Evolutionary conservation across 2,797 vertebrate species (phyloP), one percentile per base, ranked within the genome.

Genomic region (Distichodus sexfasciatus): DNA sequence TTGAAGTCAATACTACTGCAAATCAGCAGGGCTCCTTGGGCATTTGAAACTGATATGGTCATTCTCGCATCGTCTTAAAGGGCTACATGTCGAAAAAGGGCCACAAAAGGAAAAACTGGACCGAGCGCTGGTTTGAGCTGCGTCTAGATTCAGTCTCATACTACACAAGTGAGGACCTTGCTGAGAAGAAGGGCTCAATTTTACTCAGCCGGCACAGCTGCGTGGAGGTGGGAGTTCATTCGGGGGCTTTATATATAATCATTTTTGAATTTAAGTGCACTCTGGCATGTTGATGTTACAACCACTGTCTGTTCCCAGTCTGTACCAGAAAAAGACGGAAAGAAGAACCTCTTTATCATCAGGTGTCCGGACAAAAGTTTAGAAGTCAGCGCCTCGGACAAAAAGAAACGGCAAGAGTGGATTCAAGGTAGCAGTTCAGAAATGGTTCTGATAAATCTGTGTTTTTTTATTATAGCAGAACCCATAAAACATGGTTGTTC

Each of bases 381-480:
- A 81, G 97, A 99, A 85, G 97, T 99, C 85, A 97, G 92, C 55
- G 96, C 92, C 2, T 95, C 96, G 1, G 97, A 99, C 86, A 98
- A 97, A 85, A 98, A 97, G 90, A 96, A 95, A 85, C 97, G 93
- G 66, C 97, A 97, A 81, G 96, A 99, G 76, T 99, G 97, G 97
- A 96, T 99, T 80, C 95, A 97, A 85, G 94, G 97, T 98, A 86
- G 85, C 6, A 10, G 1, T 12, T 21, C 23, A 19, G 10, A 29
- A 2, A 2, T 19, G 8, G 6, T 3, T 15, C 31, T 10, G 15
- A 19, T 6, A 44, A n/a, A 3, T 17, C n/a, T n/a, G n/a, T n/a
- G n/a, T n/a, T n/a, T n/a, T n/a, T n/a, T n/a, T n/a, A n/a, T n/a
- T n/a, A n/a, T n/a, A n/a, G n/a, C n/a, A n/a, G n/a, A n/a, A n/a